Base-by-base conservation (phyloP, 2,797 vertebrate species). In the Erethizon dorsatum region DNA sequence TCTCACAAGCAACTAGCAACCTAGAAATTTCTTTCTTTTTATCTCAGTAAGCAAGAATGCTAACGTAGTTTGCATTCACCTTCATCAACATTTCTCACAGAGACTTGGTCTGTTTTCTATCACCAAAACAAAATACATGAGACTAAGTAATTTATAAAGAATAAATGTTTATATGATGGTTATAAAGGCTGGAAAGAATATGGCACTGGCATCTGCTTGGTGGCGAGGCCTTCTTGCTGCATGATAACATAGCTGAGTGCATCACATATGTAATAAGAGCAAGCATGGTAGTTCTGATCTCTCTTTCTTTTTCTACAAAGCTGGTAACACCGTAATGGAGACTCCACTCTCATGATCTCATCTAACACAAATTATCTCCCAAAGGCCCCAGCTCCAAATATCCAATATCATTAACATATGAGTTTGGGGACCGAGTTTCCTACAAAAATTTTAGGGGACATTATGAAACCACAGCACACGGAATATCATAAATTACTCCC, bases 391-490 rank as follows among this genome's bases (percentile, higher is more conserved):
- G 11, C 24, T 77, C 1, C 24, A 93, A 31, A 28, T n/a, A 14
- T 41, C n/a, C 73, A 26, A 17, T 41, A 18, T 59, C 31, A 80
- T 69, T 61, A 22, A 28, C 2, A 61, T 24, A 67, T 14, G 18
- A 59, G 22, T 83, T 61, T 88, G 45, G 28, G 28, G 26, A 73
- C 15, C 61, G 33, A 59, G 20, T 71, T 71, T 80, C n/a, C 12
- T 37, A n/a, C 0, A 56, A 2, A 47, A 56, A 7, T 28, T 37
- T 54, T 17, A 2, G 20, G 2, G 20, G 1, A 52, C 0, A n/a
- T 2, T 14, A 22, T 83, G 9, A 56, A 12, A 20, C 4, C 6
- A 56, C 10, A 83, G 11, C 14, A 50, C 28, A 41, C n/a, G 69
- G 28, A 10, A 31, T 67, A 47, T 31, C 4, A 65, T 15, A 5